phyloP scores from a whole-genome alignment of 2,888 invertebrate species.

The Pandemis cinnamomeana region DNA sequence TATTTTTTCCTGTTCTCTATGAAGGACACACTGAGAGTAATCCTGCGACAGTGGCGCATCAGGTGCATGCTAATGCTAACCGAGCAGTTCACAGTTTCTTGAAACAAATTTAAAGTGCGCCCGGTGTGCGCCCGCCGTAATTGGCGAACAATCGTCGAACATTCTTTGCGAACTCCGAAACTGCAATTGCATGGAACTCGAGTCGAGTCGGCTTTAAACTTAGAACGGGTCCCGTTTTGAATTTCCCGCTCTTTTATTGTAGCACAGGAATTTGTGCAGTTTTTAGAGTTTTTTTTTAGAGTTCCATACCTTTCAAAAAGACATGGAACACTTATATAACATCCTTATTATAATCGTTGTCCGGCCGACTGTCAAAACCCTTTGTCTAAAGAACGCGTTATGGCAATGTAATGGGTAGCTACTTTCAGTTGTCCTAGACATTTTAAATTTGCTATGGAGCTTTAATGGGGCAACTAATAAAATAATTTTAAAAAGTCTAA shows the following conservation, averaged over 20 bases:
- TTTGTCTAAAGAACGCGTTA: too few relatives aligned
- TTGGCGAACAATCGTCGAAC: constrained; percentile 45
- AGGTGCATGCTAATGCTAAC: not conserved
- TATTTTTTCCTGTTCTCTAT: too few relatives aligned
- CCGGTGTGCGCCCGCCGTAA: constrained; percentile 41
- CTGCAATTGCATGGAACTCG: constrained; percentile 47
- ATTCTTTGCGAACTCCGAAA: constrained; percentile 41
- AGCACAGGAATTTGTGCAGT: constrained; percentile 25
- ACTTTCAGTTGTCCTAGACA: too few relatives aligned
- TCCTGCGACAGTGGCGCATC: not conserved
- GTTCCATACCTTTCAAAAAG: too few relatives aligned
- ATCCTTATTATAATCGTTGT: too few relatives aligned
- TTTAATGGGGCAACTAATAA: too few relatives aligned
- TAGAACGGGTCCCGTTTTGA: constrained; percentile 34
- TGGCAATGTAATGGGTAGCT: too few relatives aligned
- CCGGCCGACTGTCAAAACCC: too few relatives aligned
- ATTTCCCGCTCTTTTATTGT: constrained; percentile 37
- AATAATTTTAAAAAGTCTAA: too few relatives aligned
- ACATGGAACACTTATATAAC: too few relatives aligned
- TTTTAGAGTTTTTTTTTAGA: not conserved
- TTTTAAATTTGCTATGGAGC: too few relatives aligned
- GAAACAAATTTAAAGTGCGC: constrained; percentile 3
- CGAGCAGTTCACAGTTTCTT: constrained; percentile 3
- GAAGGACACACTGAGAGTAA: not conserved
- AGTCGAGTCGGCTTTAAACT: constrained; percentile 41